Evolutionary conservation across 37 sponge, comb jelly and placozoan species (phyloP).

Genomic region (Trichoplax adhaerens): DNA sequence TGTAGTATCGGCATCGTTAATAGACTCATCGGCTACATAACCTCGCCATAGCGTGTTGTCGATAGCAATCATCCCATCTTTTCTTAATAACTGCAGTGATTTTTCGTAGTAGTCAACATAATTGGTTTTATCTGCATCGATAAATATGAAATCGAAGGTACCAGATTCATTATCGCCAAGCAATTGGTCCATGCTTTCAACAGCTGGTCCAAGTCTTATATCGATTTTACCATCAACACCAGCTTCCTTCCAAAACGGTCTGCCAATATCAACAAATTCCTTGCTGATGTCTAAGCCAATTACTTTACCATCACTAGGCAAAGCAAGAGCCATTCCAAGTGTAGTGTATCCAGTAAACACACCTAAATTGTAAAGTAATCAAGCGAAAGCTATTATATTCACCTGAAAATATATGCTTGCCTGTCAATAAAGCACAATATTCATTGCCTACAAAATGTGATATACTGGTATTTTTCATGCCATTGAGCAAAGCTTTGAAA

Average conservation of each 20-base stretch:
- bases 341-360: constrained; percentile 68
- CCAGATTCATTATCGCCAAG: constrained; percentile 45
- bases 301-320: constrained; percentile 54
- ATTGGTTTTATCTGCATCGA: constrained; percentile 68
- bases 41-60: constrained; percentile 76
- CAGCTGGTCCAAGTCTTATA: constrained; percentile 46
- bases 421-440: no score
- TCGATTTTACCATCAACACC: constrained; percentile 65
- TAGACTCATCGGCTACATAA: constrained; percentile 26
- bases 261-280: constrained; percentile 34
- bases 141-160: constrained; percentile 60
- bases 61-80: constrained; percentile 57
- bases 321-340: constrained; percentile 41
- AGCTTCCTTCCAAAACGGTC: constrained; percentile 55
- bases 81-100: constrained; percentile 32
- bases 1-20: constrained; percentile 18
- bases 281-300: constrained; percentile 61
- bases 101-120: constrained; percentile 39
- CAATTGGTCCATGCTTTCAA: constrained; percentile 43
- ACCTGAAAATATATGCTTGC: no score
- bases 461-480: no score
- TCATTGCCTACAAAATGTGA: no score
- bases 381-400: no score
- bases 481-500: no score
- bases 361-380: background rate